Evolutionary conservation across 1,140 invertebrate genomes (phyloP).

Genomic region (Chlorops oryzae): DNA sequence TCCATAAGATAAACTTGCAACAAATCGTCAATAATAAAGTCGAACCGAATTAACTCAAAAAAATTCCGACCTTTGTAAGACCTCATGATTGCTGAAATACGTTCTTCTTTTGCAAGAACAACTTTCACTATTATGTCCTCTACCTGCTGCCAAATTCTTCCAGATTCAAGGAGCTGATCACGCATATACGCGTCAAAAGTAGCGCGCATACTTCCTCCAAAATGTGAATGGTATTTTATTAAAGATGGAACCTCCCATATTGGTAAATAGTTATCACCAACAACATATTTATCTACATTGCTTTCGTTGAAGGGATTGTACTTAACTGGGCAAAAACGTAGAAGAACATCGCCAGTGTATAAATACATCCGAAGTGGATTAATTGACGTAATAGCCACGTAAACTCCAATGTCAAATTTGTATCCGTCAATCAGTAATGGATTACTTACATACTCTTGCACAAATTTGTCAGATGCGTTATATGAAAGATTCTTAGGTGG

Average conservation of each 20-base stretch:
- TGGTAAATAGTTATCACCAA: slow-evolving; percentile 91
- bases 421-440: slow-evolving; percentile 78
- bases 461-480: slow-evolving; percentile 68
- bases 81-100: slow-evolving; percentile 55
- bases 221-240: slow-evolving; percentile 65
- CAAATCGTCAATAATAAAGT: slow-evolving; percentile 85
- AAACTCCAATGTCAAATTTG: slow-evolving; percentile 97
- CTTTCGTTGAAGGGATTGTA: slow-evolving; percentile 87
- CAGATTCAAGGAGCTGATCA: slow-evolving; percentile 62
- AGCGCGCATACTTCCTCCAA: slow-evolving; percentile 80
- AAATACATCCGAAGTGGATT: slow-evolving; percentile 85
- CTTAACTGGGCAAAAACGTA: slow-evolving; percentile 85
- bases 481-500: slow-evolving; percentile 66
- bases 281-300: slow-evolving; percentile 83
- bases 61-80: slow-evolving; percentile 65
- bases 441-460: slow-evolving; percentile 82
- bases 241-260: slow-evolving; percentile 89
- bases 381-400: slow-evolving; percentile 86
- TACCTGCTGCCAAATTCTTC: slow-evolving; percentile 74
- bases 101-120: slow-evolving; percentile 67
- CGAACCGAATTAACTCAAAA: slow-evolving; percentile 91
- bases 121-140: slow-evolving; percentile 71
- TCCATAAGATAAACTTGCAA: slow-evolving; percentile 87
- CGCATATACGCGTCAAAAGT: slow-evolving; percentile 76
- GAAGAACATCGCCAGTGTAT: slow-evolving; percentile 81